These are phyloP conservation scores for Cyclura pinguis DNA, from an alignment of 2,797 vertebrate species.

Conservation along the genomic window DNA sequence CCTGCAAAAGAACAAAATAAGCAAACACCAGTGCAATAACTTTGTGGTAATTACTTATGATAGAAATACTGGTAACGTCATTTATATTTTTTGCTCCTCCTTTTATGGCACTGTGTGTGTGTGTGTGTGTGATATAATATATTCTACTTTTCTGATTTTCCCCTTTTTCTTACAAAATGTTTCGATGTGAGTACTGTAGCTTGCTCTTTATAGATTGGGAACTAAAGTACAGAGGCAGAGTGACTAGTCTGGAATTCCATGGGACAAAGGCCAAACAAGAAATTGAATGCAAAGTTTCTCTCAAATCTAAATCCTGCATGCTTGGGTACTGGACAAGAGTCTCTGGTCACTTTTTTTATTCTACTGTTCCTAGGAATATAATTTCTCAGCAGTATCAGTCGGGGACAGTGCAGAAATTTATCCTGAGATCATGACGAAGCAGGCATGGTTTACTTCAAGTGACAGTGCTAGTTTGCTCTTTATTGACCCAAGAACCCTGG, in stretches of 20 bases:
- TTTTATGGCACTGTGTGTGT: neutral
- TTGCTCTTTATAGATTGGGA: neutral
- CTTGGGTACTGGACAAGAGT: neutral
- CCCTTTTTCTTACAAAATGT: neutral
- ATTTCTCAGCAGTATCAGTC: neutral
- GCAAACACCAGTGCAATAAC: neutral
- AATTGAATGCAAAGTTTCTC: slow-evolving; percentile 13
- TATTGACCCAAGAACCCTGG: neutral
- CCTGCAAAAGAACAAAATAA: too few species aligned
- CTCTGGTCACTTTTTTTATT: neutral
- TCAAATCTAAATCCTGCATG: neutral
- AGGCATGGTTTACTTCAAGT: neutral
- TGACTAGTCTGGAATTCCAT: neutral
- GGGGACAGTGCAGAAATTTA: neutral
- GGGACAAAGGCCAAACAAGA: neutral
- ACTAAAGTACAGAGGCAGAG: neutral
- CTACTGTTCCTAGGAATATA: slow-evolving; percentile 2
- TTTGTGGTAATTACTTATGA: neutral
- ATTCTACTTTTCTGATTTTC: neutral
- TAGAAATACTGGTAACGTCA: neutral
- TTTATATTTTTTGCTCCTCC: neutral
- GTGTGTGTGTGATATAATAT: neutral
- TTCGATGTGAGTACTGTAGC: neutral
- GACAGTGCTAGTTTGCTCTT: neutral
- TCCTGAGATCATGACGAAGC: neutral